Evolutionary conservation across 2,113 vertebrate genomes (phyloP).

Genomic region (Melierax canorus): DNA sequence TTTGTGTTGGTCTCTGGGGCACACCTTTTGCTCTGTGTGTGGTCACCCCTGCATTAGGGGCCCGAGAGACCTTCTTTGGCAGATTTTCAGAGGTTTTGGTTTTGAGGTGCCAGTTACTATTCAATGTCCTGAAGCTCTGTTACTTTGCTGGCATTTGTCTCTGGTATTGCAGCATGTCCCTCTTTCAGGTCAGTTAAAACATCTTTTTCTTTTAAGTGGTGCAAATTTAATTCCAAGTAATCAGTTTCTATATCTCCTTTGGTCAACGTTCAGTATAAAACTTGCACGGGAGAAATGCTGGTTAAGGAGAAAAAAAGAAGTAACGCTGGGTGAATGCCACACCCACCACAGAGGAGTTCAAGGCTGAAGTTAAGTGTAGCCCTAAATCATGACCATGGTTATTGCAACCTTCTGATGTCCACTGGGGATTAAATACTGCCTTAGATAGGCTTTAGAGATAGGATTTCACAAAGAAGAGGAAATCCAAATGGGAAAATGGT

Average conservation of each 20-base stretch:
- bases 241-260: neutral
- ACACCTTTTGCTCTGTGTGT: neutral
- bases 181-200: neutral
- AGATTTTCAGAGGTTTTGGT: neutral
- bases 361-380: neutral
- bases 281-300: neutral
- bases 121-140: neutral
- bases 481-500: neutral
- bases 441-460: neutral
- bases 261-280: neutral
- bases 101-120: neutral
- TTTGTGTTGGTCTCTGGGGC: neutral
- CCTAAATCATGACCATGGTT: neutral
- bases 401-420: neutral
- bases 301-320: neutral
- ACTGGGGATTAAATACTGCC: neutral
- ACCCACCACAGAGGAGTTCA: neutral
- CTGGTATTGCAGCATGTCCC: neutral
- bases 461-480: neutral
- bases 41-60: neutral
- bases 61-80: rapidly evolving
- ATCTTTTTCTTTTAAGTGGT: neutral
- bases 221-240: neutral
- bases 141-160: neutral
- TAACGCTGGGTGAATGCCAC: neutral